phyloP scores from a whole-genome alignment of 2,888 invertebrate species.

The Congeria kusceri region DNA sequence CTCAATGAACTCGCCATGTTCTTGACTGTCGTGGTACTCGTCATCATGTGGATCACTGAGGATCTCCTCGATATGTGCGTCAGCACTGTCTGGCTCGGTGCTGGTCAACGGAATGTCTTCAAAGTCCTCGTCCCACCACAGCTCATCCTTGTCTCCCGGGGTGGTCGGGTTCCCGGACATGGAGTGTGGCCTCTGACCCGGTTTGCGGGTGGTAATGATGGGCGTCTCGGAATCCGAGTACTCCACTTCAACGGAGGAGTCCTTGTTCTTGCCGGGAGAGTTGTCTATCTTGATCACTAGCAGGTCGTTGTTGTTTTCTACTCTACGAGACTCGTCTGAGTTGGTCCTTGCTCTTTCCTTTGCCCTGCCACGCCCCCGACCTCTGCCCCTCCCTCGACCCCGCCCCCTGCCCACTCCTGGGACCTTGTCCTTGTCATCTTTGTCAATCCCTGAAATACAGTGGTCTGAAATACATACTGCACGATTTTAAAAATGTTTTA shows the following conservation, averaged over 20 bases:
- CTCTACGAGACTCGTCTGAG: conserved; percentile 79
- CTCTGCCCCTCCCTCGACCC: conserved; percentile 73
- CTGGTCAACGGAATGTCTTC: conserved; percentile 69
- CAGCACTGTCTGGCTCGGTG: conserved; percentile 64
- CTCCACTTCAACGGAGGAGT: conserved; percentile 76
- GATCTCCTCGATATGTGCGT: conserved; percentile 62
- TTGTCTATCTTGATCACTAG: conserved; percentile 82
- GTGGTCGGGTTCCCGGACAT: conserved; percentile 52
- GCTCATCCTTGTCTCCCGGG: conserved; percentile 61
- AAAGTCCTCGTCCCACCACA: conserved; percentile 72
- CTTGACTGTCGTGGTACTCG: conserved; percentile 58
- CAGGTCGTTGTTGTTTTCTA: conserved; percentile 78
- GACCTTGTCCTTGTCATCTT: conserved; percentile 62
- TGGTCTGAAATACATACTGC: neutral
- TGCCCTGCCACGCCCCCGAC: conserved; percentile 68
- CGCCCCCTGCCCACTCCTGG: conserved; percentile 73
- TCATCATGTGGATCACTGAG: conserved; percentile 59
- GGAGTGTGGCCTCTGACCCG: conserved; percentile 51
- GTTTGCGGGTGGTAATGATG: conserved; percentile 58
- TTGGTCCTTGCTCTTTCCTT: conserved; percentile 75
- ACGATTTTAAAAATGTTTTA: too few species aligned
- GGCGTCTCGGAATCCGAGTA: conserved; percentile 73
- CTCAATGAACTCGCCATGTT: conserved; percentile 60
- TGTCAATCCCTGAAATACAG: conserved; percentile 50
- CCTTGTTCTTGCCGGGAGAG: conserved; percentile 70